These are phyloP conservation scores for Hippocampus comes DNA, from an alignment of 2,113 vertebrate genomes.

Conservation along the genomic window DNA sequence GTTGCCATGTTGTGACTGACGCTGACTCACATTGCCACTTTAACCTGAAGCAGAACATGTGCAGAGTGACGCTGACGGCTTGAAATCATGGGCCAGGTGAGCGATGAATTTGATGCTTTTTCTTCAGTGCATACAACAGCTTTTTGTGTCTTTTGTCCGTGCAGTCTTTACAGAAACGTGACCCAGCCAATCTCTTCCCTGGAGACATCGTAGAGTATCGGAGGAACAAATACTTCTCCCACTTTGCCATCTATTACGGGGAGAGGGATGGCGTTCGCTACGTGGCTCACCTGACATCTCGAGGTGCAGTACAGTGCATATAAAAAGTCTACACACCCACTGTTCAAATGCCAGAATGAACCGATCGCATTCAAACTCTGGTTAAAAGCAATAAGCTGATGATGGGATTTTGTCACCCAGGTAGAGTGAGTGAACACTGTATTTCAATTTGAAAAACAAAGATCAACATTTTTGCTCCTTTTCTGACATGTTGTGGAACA, in stretches of 20 bases:
- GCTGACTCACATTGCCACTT: neutral
- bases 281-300: conserved; percentile 72
- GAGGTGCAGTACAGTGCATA: conserved; percentile 45
- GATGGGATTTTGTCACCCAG: too few relatives aligned
- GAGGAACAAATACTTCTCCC: conserved; percentile 73
- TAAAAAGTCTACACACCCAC: too few relatives aligned
- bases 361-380: too few relatives aligned
- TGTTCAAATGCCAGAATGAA: too few relatives aligned
- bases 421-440: too few relatives aligned
- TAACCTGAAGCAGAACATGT: neutral
- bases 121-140: neutral
- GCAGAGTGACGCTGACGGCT: neutral
- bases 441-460: too few relatives aligned
- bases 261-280: conserved; percentile 73
- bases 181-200: conserved; percentile 59
- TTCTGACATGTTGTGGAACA: too few relatives aligned
- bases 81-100: conserved; percentile 9
- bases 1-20: neutral
- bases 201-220: conserved; percentile 77
- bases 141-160: neutral
- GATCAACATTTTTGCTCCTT: too few relatives aligned
- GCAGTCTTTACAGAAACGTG: conserved; percentile 45
- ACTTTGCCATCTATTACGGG: conserved; percentile 74
- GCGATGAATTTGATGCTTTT: neutral
- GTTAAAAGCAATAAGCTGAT: too few relatives aligned